These are phyloP conservation scores for Scomber scombrus DNA, from an alignment of 2,113 vertebrate genomes.

Conservation along the genomic window DNA sequence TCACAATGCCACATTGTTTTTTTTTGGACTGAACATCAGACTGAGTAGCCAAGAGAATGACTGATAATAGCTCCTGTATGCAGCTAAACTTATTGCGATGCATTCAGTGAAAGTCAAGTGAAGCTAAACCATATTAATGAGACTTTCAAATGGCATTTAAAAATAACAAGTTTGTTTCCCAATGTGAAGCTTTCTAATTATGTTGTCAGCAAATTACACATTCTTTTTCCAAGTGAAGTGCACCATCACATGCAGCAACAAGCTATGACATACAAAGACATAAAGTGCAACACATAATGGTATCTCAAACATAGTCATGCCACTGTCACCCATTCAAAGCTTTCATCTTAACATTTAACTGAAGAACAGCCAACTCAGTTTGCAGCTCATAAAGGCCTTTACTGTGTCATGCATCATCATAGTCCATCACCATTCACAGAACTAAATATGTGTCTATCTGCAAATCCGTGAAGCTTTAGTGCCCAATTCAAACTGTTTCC, in stretches of 20 bases:
- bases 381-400: conserved; percentile 40
- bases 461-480: conserved; percentile 52
- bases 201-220: conserved; percentile 15
- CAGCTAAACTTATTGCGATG: neutral
- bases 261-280: conserved; percentile 19
- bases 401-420: conserved; percentile 5
- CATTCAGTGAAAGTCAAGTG: conserved; percentile 4
- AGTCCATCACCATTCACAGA: conserved; percentile 16
- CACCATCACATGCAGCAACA: neutral
- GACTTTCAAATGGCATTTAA: neutral
- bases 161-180: conserved; percentile 2
- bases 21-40: neutral
- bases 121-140: conserved; percentile 32
- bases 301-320: neutral
- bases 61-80: conserved; percentile 3
- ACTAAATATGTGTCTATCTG: conserved; percentile 50
- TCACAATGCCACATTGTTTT: neutral
- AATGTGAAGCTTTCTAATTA: conserved; percentile 23
- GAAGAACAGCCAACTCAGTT: conserved; percentile 27
- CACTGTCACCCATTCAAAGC: conserved; percentile 17
- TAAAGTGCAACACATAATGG: conserved; percentile 25
- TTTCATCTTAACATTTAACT: conserved; percentile 17
- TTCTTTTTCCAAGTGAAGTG: neutral
- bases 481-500: conserved; percentile 42
- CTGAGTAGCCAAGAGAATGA: neutral